A percentile compares a stretch with the other conserved stretches of the same genome.
Conservation (phyloP, 2,888 invertebrate species). For the Lissocephala sabroskyi region DNA sequence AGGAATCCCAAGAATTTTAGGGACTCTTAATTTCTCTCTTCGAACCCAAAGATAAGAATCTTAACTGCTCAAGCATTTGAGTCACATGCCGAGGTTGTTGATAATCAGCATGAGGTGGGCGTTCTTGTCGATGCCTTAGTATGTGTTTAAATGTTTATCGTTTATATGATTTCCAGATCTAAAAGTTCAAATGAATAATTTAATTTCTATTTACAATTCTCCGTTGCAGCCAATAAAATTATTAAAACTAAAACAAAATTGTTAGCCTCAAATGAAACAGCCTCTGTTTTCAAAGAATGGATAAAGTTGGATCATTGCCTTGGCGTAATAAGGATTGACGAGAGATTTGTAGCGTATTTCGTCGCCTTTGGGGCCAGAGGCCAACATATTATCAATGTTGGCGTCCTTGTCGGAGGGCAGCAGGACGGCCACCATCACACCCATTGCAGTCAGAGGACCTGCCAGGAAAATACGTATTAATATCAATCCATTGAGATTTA, state of each 20-base stretch:
- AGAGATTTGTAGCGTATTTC: slow-evolving; percentile 36
- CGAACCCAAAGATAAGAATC: too few species aligned
- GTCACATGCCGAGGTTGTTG: too few species aligned
- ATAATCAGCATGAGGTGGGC: too few species aligned
- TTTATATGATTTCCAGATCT: too few species aligned
- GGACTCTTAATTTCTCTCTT: too few species aligned
- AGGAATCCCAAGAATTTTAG: too few species aligned
- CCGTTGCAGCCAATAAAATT: too few species aligned
- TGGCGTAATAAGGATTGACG: slow-evolving; percentile 47
- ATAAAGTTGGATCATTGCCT: slow-evolving; percentile 53
- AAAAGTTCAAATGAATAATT: neutral
- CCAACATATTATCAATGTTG: slow-evolving; percentile 45
- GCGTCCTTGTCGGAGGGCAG: slow-evolving; percentile 58
- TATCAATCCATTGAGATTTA: neutral
- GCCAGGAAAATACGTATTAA: neutral
- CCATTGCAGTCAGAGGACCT: slow-evolving; percentile 47
- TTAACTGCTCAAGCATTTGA: too few species aligned
- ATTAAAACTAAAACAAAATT: too few species aligned
- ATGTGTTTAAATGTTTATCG: too few species aligned
- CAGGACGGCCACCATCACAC: slow-evolving; percentile 35
- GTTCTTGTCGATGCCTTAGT: too few species aligned
- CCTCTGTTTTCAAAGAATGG: slow-evolving; percentile 66
- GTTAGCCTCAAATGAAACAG: slow-evolving; percentile 6
- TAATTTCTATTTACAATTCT: neutral
- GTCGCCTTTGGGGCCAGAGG: slow-evolving; percentile 44